These are phyloP conservation scores for Macaca nemestrina DNA, from an alignment of 2,113 vertebrate species.

Conservation along the genomic window DNA sequence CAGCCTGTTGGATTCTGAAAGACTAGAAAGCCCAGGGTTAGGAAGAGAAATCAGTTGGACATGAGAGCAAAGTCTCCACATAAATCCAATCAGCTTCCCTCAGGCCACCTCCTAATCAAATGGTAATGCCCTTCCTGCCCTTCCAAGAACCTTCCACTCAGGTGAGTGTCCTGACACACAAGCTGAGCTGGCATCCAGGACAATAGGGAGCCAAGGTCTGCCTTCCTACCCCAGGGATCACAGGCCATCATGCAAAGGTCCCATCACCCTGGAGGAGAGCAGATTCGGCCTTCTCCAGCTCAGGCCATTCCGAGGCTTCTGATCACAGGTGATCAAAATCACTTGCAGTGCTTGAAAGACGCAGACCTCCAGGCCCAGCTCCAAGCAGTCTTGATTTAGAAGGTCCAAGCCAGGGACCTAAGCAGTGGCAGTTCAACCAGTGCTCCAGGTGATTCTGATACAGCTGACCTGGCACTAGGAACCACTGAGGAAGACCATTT, in stretches of 20 bases:
- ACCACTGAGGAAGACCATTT: neutral
- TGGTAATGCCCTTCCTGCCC: neutral
- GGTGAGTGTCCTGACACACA: neutral
- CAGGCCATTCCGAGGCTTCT: neutral
- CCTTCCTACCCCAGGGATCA: neutral
- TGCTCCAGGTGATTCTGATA: neutral
- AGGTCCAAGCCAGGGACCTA: neutral
- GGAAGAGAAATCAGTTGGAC: neutral
- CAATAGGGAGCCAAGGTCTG: neutral
- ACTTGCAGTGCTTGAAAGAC: neutral
- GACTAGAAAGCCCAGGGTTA: constrained; percentile 27
- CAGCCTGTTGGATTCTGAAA: constrained; percentile 64
- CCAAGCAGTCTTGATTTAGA: neutral
- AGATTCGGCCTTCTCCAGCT: neutral
- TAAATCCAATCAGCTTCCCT: neutral
- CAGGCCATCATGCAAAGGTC: neutral
- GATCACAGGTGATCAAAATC: neutral
- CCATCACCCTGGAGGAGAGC: neutral
- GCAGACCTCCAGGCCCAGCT: neutral
- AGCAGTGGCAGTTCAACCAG: neutral
- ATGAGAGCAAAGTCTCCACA: neutral
- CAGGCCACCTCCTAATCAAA: neutral
- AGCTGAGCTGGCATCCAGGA: neutral
- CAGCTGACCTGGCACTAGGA: neutral
- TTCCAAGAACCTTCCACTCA: neutral